A percentile compares a stretch with the other conserved stretches of the same genome.
These are phyloP conservation scores for Solenodon paradoxus DNA, from an alignment of 2,113 vertebrate species.

Conservation along the genomic window DNA sequence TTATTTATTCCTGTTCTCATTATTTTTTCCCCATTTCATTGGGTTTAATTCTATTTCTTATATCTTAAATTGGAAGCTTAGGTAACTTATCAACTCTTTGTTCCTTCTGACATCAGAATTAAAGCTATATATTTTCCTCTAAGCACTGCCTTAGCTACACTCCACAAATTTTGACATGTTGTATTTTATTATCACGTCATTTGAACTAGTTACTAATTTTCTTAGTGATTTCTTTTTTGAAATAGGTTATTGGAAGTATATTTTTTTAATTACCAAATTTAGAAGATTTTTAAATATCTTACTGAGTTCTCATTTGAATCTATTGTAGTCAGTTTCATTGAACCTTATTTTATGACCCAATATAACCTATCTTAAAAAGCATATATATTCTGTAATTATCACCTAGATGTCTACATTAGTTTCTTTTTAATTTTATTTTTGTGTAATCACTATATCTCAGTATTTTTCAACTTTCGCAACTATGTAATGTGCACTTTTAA, in stretches of 20 bases:
- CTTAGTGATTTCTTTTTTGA: not conserved
- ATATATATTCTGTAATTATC: not conserved
- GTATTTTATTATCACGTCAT: constrained; percentile 18
- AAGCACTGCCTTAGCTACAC: not conserved
- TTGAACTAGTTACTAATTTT: not conserved
- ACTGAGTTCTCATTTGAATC: not conserved
- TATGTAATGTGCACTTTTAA: not conserved
- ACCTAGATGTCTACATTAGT: not conserved
- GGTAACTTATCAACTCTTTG: not conserved
- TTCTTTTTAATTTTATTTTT: not conserved
- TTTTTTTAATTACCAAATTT: constrained; percentile 28
- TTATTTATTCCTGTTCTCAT: constrained; percentile 17
- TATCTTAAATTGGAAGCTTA: constrained; percentile 19
- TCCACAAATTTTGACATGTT: not conserved
- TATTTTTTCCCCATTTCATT: not conserved
- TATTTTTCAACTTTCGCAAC: not conserved
- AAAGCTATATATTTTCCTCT: not conserved
- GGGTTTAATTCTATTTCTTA: not conserved
- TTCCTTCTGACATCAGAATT: not conserved
- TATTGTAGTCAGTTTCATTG: not conserved
- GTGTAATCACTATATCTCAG: not conserved
- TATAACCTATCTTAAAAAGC: not conserved
- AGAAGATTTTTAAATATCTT: not conserved
- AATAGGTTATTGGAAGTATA: not conserved
- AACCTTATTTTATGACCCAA: not conserved